Conservation (phyloP, 1,140 invertebrate genomes). For the Drosophila miranda region DNA sequence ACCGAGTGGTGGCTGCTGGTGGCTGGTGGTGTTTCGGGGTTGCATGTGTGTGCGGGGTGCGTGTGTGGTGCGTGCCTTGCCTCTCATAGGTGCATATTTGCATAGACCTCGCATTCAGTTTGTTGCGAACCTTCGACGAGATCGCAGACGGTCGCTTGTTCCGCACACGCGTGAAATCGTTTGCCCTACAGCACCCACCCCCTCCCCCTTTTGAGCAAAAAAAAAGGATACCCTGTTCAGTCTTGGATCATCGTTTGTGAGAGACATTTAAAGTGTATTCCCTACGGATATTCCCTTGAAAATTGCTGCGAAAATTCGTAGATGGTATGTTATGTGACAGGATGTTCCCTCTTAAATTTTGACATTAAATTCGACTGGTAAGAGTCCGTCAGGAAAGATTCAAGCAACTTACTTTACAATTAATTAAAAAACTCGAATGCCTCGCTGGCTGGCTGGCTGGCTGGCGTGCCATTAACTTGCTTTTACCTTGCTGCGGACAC, state of each 20-base stretch:
- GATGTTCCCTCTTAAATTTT: no score
- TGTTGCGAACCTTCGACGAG: constrained; percentile 60
- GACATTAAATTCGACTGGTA: no score
- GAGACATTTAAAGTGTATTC: not conserved
- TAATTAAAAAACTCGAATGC: constrained; percentile 49
- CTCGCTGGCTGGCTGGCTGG: constrained; percentile 9
- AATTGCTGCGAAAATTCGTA: not conserved
- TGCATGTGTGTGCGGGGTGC: constrained; percentile 20
- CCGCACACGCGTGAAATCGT: not conserved
- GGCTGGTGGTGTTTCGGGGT: constrained; percentile 18
- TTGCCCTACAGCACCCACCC: no score
- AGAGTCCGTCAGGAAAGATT: constrained; percentile 3
- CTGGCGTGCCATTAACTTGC: constrained; percentile 52
- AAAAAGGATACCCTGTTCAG: no score
- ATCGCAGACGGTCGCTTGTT: constrained; percentile 8
- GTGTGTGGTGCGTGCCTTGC: constrained; percentile 23
- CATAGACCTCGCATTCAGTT: constrained; percentile 61
- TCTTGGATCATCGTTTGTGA: no score
- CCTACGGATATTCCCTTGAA: not conserved
- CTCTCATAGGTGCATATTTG: constrained; percentile 55
- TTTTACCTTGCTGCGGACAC: no score
- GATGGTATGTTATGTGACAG: constrained; percentile 48
- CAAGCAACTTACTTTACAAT: constrained; percentile 43
- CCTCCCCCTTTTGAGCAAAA: no score
- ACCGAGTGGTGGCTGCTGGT: not conserved